Evolutionary conservation across 2,888 invertebrate species (phyloP), one percentile per base, ranked within the genome.

Genomic region (Dimorphilus gyrociliatus): DNA sequence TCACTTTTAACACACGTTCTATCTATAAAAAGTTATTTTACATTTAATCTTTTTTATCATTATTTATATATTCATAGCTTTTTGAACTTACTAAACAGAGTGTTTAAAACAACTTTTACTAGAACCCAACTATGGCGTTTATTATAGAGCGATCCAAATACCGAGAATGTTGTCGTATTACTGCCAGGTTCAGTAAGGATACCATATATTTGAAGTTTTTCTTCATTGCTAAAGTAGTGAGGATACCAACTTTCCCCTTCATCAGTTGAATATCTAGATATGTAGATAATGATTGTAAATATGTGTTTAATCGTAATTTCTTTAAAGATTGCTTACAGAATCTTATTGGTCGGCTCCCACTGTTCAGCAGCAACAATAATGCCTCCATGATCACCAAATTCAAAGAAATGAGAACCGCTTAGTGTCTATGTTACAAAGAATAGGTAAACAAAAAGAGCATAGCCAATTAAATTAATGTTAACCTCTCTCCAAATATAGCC

Each of bases 101-200:
- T 61, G 31, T 52, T 54, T 36, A 74, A 58, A 50, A 74, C 70
- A 13, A 75, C 61, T 45, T 81, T 81, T 25, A 82, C 73, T 25
- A 85, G 78, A n/a, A 81, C 69, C 86, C 86, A 88, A 40, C 78
- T 75, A 55, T 84, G 84, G 34, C 72, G 35, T 2, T 72, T 71
- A 12, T 72, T 72, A n/a, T 46, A 29, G 24, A 73, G 71, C 0
- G 85, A 84, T 1, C 85, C 86, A 59, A 86, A 88, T 69, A 88
- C 72, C 1, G 85, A 84, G 52, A 88, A 85, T 1, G 80, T 73
- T 0, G 85, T 82, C 0, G 84, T 81, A 52, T 81, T 84, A 58
- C 84, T 82, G n/a, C 85, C 85, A 0, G 86, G 84, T 53, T 86
- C 85, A 0, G 84, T 86, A 76, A 86, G 80, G 13, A 86, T 62